A percentile compares a stretch with the other conserved stretches of the same genome.
These are phyloP conservation scores for Sciurus carolinensis DNA, from an alignment of 2,797 vertebrate species.

Conservation along the genomic window DNA sequence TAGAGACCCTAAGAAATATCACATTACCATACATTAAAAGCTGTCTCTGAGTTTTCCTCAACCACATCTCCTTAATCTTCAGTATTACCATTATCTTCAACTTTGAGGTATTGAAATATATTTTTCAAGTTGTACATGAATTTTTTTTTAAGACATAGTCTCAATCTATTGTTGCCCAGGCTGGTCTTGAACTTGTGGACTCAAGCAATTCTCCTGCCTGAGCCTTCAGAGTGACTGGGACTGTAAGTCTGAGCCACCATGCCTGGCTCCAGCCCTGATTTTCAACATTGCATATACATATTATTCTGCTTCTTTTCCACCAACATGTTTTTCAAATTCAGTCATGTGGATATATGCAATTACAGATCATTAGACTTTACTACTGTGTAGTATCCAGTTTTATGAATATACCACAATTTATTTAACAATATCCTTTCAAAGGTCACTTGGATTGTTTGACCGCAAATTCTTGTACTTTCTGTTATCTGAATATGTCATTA, in stretches of 20 bases:
- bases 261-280: background rate
- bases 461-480: background rate
- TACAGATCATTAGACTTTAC: constrained; percentile 5
- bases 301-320: background rate
- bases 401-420: background rate
- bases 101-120: background rate
- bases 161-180: background rate
- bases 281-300: background rate
- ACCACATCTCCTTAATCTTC: background rate
- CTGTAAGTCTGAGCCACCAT: background rate
- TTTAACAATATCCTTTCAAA: background rate
- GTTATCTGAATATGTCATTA: background rate
- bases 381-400: background rate
- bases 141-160: background rate
- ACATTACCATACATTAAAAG: background rate
- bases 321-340: constrained; percentile 12
- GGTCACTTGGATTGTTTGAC: background rate
- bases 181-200: background rate
- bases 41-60: background rate
- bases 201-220: background rate
- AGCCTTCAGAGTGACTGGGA: background rate
- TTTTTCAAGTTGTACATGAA: background rate
- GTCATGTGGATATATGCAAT: background rate
- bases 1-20: background rate
- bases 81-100: background rate